These are phyloP conservation scores for Natrix natrix DNA, from an alignment of 2,797 vertebrate genomes.

Conservation along the genomic window DNA sequence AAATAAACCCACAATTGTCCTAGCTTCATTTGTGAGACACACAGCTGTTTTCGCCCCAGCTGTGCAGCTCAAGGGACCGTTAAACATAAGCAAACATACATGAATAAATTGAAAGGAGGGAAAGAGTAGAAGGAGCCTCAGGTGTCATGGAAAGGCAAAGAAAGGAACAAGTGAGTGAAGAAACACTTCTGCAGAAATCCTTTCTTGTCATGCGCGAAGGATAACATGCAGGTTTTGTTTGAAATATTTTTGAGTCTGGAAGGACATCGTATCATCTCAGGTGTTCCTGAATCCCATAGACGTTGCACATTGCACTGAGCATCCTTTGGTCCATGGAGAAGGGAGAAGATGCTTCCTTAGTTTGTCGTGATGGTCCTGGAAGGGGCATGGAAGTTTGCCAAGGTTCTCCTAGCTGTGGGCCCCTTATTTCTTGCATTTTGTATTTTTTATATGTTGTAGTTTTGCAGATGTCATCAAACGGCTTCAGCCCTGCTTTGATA, in stretches of 20 bases:
- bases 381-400: neutral
- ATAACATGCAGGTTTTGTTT: neutral
- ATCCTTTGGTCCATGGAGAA: too few relatives aligned
- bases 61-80: neutral
- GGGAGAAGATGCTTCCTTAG: too few relatives aligned
- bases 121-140: neutral
- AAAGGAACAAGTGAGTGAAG: neutral
- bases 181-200: neutral
- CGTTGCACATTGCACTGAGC: too few relatives aligned
- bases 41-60: neutral
- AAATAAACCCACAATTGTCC: neutral
- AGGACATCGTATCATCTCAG: neutral
- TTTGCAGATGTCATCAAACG: too few relatives aligned
- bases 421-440: too few relatives aligned
- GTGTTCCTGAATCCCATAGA: neutral
- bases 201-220: neutral
- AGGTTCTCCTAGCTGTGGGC: too few relatives aligned
- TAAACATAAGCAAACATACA: neutral
- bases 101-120: neutral
- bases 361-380: neutral
- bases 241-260: neutral
- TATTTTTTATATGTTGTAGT: too few relatives aligned
- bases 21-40: neutral
- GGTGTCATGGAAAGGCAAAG: neutral
- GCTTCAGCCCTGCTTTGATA: too few relatives aligned